A percentile compares a stretch with the other conserved stretches of the same genome.
Evolutionary conservation across 2,797 vertebrate species (phyloP).

Genomic region (Thamnophis elegans): DNA sequence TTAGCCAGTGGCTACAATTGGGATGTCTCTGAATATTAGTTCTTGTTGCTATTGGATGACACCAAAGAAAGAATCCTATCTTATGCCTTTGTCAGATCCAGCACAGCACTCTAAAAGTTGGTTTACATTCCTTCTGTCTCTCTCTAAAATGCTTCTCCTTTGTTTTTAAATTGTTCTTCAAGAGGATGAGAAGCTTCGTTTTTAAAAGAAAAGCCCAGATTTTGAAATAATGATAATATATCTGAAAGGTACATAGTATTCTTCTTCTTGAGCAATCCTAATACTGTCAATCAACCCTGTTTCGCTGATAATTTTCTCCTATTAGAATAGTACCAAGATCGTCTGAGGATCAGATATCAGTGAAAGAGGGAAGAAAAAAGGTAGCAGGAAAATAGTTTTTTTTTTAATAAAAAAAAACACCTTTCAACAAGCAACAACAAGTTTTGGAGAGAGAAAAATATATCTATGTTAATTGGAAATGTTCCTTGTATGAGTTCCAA

Average conservation of each 20-base stretch:
- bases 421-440: neutral
- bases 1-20: neutral
- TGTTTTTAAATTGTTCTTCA: neutral
- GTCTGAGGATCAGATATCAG: neutral
- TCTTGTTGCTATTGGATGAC: neutral
- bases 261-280: neutral
- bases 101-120: neutral
- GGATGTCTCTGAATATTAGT: neutral
- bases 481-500: neutral
- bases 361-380: neutral
- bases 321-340: neutral
- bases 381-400: neutral
- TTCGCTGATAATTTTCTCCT: neutral
- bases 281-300: neutral
- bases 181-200: neutral
- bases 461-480: neutral
- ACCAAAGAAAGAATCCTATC: neutral
- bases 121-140: neutral
- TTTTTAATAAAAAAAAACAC: neutral
- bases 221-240: neutral
- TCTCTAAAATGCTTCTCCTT: neutral
- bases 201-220: neutral
- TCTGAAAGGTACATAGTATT: neutral
- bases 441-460: neutral
- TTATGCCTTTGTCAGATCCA: neutral